Percentiles rank a stretch among this genome's conserved stretches.
These are phyloP conservation scores for Scolopax bukidnonensis DNA, from an alignment of 2,797 vertebrate species.

Conservation along the genomic window DNA sequence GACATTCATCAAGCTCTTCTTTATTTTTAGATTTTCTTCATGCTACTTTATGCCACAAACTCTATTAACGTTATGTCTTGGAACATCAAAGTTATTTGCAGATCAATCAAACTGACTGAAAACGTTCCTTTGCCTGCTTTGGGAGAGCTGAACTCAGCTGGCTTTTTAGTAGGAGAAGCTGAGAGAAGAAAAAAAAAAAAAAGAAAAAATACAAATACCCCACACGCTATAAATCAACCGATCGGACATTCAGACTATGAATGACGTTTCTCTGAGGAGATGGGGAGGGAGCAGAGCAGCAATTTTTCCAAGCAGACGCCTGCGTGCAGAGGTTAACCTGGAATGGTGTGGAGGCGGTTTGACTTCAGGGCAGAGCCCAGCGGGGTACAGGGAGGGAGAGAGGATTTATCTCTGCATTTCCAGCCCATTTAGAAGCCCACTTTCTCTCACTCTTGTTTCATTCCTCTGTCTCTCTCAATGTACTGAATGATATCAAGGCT, in stretches of 20 bases:
- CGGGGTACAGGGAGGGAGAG: not conserved
- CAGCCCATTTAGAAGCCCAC: not conserved
- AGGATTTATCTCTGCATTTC: not conserved
- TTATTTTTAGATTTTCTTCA: constrained; percentile 67
- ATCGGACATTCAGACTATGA: not conserved
- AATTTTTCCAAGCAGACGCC: not conserved
- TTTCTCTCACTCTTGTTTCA: not conserved
- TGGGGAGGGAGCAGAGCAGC: not conserved
- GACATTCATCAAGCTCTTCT: constrained; percentile 52
- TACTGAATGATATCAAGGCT: not conserved
- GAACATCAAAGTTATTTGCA: constrained; percentile 68
- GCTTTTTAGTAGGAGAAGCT: constrained; percentile 1
- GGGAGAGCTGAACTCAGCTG: constrained; percentile 1
- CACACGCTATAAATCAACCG: not conserved
- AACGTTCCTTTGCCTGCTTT: not conserved
- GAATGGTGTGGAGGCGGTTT: not conserved
- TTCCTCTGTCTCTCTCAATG: constrained; percentile 41
- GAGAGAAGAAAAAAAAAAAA: not conserved
- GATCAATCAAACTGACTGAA: constrained; percentile 66
- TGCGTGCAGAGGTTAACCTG: not conserved
- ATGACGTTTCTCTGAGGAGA: not conserved
- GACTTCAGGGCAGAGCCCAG: constrained; percentile 17
- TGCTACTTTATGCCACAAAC: constrained; percentile 19
- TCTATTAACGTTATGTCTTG: constrained; percentile 61
- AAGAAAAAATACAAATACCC: not conserved